Conservation (phyloP, 2,888 invertebrate species). For the Gandaritis pyraliata region DNA sequence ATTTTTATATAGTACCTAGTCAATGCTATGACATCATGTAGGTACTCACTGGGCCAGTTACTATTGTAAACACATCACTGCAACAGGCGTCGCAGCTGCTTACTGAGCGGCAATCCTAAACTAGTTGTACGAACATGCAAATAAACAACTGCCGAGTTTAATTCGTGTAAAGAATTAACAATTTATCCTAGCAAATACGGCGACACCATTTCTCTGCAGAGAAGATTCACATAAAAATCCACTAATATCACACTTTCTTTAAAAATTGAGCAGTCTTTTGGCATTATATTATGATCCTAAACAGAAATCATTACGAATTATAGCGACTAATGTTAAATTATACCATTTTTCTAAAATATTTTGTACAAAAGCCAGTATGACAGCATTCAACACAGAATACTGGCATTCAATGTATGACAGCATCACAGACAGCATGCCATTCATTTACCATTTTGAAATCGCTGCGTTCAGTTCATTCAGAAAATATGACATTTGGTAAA, state of each 20-base stretch:
- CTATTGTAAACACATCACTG: constrained; percentile 82
- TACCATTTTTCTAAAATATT: constrained; percentile 61
- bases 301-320: constrained; percentile 43
- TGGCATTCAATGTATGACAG: constrained; percentile 60
- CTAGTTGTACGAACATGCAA: constrained; percentile 45
- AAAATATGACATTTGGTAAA: too few species aligned
- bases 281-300: constrained; percentile 50
- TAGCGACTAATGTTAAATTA: constrained; percentile 53
- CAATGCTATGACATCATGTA: constrained; percentile 79
- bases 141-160: constrained; percentile 50
- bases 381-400: constrained; percentile 80
- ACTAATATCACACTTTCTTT: constrained; percentile 49
- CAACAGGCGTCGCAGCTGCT: constrained; percentile 57
- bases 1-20: constrained; percentile 75
- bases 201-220: constrained; percentile 73
- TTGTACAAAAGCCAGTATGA: constrained; percentile 70
- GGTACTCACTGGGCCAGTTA: constrained; percentile 75
- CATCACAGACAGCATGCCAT: constrained; percentile 52
- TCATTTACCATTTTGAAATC: too few species aligned
- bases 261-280: constrained; percentile 51
- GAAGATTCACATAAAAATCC: constrained; percentile 59
- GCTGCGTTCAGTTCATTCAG: background rate
- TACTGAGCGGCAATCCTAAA: constrained; percentile 49
- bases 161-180: constrained; percentile 56
- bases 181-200: constrained; percentile 62